Evolutionary conservation across 2,888 invertebrate species (phyloP), one percentile per base, ranked within the genome.

Genomic region (Choristoneura rosaceana): DNA sequence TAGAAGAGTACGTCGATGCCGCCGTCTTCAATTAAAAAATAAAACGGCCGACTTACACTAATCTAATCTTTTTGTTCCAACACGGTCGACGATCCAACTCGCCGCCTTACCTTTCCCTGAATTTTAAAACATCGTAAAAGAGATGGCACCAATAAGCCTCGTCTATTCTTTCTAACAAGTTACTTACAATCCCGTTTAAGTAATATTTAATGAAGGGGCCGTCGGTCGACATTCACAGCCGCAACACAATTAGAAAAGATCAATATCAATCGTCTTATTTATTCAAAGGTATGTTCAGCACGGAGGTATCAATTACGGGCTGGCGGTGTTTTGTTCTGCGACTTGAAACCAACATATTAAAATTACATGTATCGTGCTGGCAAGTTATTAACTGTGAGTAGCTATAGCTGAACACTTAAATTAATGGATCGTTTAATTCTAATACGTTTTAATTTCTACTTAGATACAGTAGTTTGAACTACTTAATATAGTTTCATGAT

Each of bases 231-330:
- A 81, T 87, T 85, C 80, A 83, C 80, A 82, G 84, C 82, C 85
- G 84, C 84, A 87, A 87, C 84, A 89, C 87, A 90, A 91, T 91
- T 91, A 90, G 87, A 90, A 89, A 86, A 88, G 90, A 91, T 91
- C 92, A 90, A 92, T 92, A 92, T 78, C 80, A 81, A 78, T 80
- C 80, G 79, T 74, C 76, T 88, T 84, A 87, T 84, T 87, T 87
- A 91, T 90, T 89, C 78, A 88, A 81, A 78, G 76, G 77, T 75
- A 66, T 76, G 76, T 75, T 79, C 78, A 77, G 75, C 65, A 64
- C 69, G 73, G 68, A 71, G 64, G 69, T 74, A 74, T 71, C 71
- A 71, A 74, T 74, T 74, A 74, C 71, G 43, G 12, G 2, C 38
- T 14, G 74, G 2, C 60, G 52, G 61, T 68, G 64, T 68, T 70